Evolutionary conservation across 2,888 invertebrate species (phyloP).

Genomic region (Perithous albicinctus): DNA sequence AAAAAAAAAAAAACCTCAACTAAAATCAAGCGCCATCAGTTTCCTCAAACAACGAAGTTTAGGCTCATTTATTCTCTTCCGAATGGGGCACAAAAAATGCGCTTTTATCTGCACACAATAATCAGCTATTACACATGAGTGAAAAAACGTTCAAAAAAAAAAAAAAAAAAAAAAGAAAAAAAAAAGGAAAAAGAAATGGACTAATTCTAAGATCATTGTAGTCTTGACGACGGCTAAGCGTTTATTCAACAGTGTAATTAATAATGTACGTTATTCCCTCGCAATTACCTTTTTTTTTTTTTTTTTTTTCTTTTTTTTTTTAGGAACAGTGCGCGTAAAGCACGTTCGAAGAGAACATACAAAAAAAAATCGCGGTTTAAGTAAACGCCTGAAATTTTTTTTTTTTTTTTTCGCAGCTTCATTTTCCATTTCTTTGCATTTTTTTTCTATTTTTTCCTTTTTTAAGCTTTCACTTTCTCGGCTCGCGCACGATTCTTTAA

Average conservation of each 20-base stretch:
- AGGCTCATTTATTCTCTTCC: conserved; percentile 36
- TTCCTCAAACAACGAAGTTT: background rate
- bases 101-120: conserved; percentile 20
- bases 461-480: conserved; percentile 40
- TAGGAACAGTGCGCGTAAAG: conserved; percentile 37
- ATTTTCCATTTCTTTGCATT: conserved; percentile 27
- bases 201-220: conserved; percentile 4
- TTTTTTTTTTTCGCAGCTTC: conserved; percentile 36
- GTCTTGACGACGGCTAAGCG: conserved; percentile 16
- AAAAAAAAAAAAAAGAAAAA: background rate
- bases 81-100: conserved; percentile 20
- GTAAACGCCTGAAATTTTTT: conserved; percentile 53
- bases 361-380: conserved; percentile 48
- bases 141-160: conserved; percentile 21
- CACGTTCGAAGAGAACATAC: conserved; percentile 45
- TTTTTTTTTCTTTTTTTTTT: no score
- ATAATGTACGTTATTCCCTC: conserved; percentile 36
- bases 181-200: background rate
- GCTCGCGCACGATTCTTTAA: conserved; percentile 61
- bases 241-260: conserved; percentile 20
- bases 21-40: no score
- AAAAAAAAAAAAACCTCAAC: no score
- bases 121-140: conserved; percentile 6
- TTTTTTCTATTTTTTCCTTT: conserved; percentile 29
- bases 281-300: no score